Base-by-base conservation (phyloP, 2,888 invertebrate species). In the Zaprionus obscuricornis region DNA sequence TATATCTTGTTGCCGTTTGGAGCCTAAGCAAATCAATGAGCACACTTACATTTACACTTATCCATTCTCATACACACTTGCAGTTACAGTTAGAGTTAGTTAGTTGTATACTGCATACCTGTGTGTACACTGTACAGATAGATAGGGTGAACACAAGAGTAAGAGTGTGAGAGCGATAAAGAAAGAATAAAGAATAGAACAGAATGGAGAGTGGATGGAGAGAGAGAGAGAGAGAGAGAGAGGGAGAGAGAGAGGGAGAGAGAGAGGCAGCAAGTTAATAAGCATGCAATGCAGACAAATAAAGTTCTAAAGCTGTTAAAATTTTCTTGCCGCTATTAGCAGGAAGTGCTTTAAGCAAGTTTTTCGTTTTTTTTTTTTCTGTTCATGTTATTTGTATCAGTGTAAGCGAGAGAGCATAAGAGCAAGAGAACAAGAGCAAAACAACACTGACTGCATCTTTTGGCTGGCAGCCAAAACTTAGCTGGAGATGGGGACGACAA, bases 21-120 rank as follows among this genome's bases (percentile, higher is more conserved):
- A 54, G 62, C 58, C 66, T 69, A 71, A 51, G 62, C 72, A 82
- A 82, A 82, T 77, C 82, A 82, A 78, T 82, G 76, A 72, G 66
- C 74, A 72, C 78, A 66, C 82, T 81, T 63, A 63, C 52, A 69
- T 60, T 68, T 72, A 74, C 66, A 63, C 79, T 70, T 64, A 73
- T 50, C 39, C 60, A 31, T 39, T 46, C 51, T 31, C 42, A 50
- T 40, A 39, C 49, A 13, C 43, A 67, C 27, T 54, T 37, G 31
- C 55, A 70, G 60, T 69, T 67, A 68, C 64, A 68, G 64, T 67
- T 68, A 66, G 52, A 67, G n/a, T n/a, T n/a, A n/a, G n/a, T n/a
- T n/a, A n/a, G n/a, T n/a, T n/a, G n/a, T n/a, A n/a, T n/a, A n/a
- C n/a, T n/a, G n/a, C n/a, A n/a, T n/a, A n/a, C n/a, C n/a, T n/a